Base-by-base conservation (phyloP, 2,797 vertebrate species). In the Pagetopsis macropterus region DNA sequence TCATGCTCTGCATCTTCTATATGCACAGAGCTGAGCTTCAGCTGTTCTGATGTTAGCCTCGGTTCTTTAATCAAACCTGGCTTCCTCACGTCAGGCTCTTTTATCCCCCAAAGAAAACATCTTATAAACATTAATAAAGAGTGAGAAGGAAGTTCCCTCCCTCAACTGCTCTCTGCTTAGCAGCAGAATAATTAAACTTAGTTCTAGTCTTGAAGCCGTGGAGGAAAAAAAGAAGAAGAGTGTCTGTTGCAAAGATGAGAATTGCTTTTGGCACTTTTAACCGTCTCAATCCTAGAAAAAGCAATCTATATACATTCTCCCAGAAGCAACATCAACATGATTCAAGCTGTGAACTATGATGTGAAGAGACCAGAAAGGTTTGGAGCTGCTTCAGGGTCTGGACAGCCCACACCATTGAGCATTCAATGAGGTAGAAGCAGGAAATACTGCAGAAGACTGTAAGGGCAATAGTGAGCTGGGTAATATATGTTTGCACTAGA, bases 61-160 rank as follows among this genome's bases (percentile, higher is more conserved):
- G 49, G 19, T 76, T 77, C 66, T 49, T 48, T 77, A 65, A 81
- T 87, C 70, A 81, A 72, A 75, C 75, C 70, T 62, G 27, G 9
- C 73, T 77, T 70, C 83, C 40, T 49, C 64, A 61, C 31, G 55
- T 83, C 77, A 40, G 66, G 44, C 48, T 71, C 41, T 70, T 66
- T 63, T 11, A 17, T 65, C 70, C 78, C 76, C 69, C 46, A 52
- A 81, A 73, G 71, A 83, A 61, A 66, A 31, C 5, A 4, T 58
- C 75, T 83, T 79, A 81, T 78, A 66, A 65, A 16, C 3, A 16
- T 62, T 87, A 81, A 87, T 82, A 74, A 87, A 76, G 73, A 78
- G 75, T n/a, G 51, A 73, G 44, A 65, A 75, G 52, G 16, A 83
- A 63, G 57, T 43, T 72, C 40, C 66, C 17, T 73, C 54, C 55